phyloP scores from a whole-genome alignment of 2,888 invertebrate genomes.

The Cosmia trapezina region DNA sequence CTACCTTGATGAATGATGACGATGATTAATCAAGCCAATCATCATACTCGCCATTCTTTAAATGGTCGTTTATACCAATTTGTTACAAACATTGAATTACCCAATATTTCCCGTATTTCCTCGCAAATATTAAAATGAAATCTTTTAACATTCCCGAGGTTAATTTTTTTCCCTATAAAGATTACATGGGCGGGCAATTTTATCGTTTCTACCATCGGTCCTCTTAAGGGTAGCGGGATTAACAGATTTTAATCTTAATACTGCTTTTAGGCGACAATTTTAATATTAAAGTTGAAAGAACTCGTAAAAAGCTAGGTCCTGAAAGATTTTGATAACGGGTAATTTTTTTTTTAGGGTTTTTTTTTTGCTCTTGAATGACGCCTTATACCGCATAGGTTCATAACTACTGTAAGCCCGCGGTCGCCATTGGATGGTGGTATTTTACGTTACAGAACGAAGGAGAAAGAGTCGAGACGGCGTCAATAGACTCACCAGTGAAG shows the following conservation, averaged over 20 bases:
- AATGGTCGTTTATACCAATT: not conserved
- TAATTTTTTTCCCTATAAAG: constrained; percentile 56
- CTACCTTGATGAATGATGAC: no score
- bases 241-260: constrained; percentile 74
- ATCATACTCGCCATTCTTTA: not conserved
- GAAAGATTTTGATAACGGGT: constrained; percentile 33
- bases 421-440: no score
- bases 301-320: constrained; percentile 29
- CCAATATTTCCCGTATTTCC: not conserved
- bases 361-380: no score
- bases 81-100: constrained; percentile 1
- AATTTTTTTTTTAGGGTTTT: constrained; percentile 31
- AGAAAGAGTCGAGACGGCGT: no score
- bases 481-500: no score
- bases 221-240: constrained; percentile 62
- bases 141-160: constrained; percentile 15
- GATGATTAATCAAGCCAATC: no score
- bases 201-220: constrained; percentile 62
- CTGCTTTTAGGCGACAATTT: constrained; percentile 64
- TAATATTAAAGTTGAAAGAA: constrained; percentile 55
- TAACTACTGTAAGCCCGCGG: no score
- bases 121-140: constrained; percentile 24
- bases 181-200: constrained; percentile 55
- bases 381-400: no score
- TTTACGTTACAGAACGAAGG: no score